Conservation (phyloP, 2,888 invertebrate genomes). For the Bhutanitis thaidina region DNA sequence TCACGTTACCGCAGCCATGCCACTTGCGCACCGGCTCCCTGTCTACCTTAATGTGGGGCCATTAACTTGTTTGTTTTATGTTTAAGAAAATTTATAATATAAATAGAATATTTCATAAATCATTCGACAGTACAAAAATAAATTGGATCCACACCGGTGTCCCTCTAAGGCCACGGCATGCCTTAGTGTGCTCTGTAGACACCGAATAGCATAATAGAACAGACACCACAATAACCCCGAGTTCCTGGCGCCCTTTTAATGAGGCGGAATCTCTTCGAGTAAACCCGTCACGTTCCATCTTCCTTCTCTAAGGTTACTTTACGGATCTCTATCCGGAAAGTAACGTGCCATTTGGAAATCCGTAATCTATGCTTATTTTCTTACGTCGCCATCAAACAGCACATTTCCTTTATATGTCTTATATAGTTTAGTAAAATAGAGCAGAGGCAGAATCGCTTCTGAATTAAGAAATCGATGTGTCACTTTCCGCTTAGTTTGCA, state of each 20-base stretch:
- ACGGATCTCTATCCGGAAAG: too few species aligned
- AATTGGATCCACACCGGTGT: background rate
- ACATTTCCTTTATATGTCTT: background rate
- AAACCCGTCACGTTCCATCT: too few species aligned
- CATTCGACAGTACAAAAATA: background rate
- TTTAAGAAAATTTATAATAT: background rate
- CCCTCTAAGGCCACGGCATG: background rate
- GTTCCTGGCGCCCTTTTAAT: too few species aligned
- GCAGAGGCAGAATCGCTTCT: background rate
- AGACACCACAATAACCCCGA: too few species aligned
- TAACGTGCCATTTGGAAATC: too few species aligned
- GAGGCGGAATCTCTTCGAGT: too few species aligned
- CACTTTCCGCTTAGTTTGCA: background rate
- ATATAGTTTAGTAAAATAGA: background rate
- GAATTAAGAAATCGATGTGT: background rate
- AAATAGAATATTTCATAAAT: background rate
- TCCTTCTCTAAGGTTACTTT: too few species aligned
- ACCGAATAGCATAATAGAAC: too few species aligned
- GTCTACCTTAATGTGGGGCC: background rate
- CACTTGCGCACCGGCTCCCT: background rate
- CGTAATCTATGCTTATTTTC: too few species aligned
- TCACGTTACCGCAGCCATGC: conserved; percentile 1
- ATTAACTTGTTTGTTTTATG: background rate
- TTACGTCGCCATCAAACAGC: too few species aligned
- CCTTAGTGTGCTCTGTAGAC: background rate